Percentiles rank a stretch among this genome's conserved stretches.
Conservation (phyloP, 2,797 vertebrate genomes). For the Rhynchotus rufescens region DNA sequence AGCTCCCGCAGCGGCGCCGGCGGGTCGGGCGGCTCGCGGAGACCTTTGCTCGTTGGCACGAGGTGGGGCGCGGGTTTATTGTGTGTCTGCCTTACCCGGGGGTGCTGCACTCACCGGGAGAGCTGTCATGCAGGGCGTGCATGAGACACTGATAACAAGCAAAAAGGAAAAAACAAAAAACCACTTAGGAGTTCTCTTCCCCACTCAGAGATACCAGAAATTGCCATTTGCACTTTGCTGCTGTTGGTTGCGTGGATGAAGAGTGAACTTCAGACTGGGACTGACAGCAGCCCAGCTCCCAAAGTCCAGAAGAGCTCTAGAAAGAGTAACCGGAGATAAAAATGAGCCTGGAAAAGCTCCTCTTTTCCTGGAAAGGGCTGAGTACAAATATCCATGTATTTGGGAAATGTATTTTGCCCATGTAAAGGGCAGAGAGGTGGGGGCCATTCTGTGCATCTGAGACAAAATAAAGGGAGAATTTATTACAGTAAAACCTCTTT, state of each 20-base stretch:
- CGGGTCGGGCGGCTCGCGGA: too few relatives aligned
- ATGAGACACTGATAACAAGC: neutral
- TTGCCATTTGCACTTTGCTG: neutral
- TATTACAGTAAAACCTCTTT: neutral
- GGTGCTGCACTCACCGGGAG: neutral
- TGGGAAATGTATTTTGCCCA: too few relatives aligned
- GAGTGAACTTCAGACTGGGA: neutral
- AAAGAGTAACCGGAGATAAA: neutral
- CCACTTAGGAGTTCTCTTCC: neutral
- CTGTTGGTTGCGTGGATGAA: neutral
- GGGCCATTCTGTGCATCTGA: neutral
- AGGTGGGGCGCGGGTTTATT: neutral
- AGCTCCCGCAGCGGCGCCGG: neutral
- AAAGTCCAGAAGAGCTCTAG: neutral
- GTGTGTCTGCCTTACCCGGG: neutral
- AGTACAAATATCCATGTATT: neutral
- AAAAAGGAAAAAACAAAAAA: neutral
- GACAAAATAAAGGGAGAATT: neutral
- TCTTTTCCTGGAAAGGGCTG: neutral
- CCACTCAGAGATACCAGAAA: neutral
- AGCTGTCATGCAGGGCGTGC: accelerated
- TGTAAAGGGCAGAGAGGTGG: neutral
- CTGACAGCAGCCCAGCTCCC: neutral
- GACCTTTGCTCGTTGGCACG: neutral
- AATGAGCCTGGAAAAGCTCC: neutral